phyloP scores from a whole-genome alignment of 2,797 vertebrate genomes.

The Halcyon chelicuti region DNA sequence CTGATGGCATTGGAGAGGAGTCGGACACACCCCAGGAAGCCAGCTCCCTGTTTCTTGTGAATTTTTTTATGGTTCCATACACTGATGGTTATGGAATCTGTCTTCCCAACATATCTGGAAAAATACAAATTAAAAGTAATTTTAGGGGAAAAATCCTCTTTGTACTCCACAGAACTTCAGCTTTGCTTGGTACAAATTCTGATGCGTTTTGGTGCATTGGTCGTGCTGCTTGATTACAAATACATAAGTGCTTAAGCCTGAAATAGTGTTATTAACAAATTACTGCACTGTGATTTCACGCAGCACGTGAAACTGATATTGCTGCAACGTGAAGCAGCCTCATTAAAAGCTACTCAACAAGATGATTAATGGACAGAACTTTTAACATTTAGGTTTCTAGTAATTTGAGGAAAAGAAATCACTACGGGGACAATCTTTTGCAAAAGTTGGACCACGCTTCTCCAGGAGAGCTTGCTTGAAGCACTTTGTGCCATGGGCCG shows the following conservation, averaged over 20 bases:
- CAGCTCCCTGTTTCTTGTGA: constrained; percentile 97
- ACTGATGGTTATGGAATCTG: constrained; percentile 97
- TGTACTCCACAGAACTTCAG: neutral
- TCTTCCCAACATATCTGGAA: constrained; percentile 94
- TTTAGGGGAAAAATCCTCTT: neutral
- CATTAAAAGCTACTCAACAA: constrained; percentile 43
- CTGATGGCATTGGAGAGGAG: constrained; percentile 97
- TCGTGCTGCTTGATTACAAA: constrained; percentile 39
- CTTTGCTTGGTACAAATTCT: neutral
- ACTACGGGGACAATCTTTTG: neutral
- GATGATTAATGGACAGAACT: neutral
- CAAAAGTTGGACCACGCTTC: neutral
- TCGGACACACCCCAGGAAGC: constrained; percentile 96
- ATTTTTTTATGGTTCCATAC: constrained; percentile 99
- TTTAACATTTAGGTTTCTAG: neutral
- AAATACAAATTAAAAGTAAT: neutral
- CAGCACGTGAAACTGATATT: constrained; percentile 44
- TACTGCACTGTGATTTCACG: constrained; percentile 43
- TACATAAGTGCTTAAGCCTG: constrained; percentile 1
- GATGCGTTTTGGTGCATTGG: neutral
- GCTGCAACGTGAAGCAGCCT: constrained; percentile 33
- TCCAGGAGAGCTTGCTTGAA: neutral
- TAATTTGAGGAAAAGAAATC: constrained; percentile 3
- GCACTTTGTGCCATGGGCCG: neutral
- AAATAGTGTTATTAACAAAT: constrained; percentile 59